phyloP scores from a whole-genome alignment of 2,113 vertebrate species.

The Maccullochella peelii region DNA sequence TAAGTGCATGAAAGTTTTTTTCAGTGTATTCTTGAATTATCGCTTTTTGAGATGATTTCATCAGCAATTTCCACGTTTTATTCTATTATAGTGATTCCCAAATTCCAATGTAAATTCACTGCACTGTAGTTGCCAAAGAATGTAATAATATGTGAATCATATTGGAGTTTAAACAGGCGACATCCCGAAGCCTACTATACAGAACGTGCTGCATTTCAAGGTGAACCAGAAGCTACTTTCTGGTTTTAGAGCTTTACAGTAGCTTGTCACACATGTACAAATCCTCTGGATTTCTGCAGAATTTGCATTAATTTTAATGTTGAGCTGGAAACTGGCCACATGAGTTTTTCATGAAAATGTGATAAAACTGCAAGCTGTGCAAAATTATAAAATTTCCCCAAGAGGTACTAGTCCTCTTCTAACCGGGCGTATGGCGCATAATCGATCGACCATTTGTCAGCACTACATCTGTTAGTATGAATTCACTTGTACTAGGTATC shows the following conservation, averaged over 20 bases:
- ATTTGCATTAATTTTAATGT: conserved; percentile 38
- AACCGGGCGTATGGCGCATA: neutral
- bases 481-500: neutral
- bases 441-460: neutral
- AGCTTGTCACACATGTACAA: conserved; percentile 1
- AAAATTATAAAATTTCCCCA: conserved; percentile 8
- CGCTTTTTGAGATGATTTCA: neutral
- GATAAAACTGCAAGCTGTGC: conserved; percentile 26
- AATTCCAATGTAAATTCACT: neutral
- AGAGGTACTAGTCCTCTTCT: neutral
- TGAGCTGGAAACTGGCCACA: conserved; percentile 3
- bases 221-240: neutral
- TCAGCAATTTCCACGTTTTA: neutral
- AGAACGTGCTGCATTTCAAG: neutral
- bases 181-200: neutral
- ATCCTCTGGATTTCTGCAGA: conserved; percentile 24
- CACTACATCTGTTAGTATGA: neutral
- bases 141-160: neutral
- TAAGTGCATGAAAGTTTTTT: neutral
- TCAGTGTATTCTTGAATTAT: neutral
- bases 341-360: conserved; percentile 27
- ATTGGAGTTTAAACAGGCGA: neutral
- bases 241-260: neutral
- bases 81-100: neutral
- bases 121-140: neutral